phyloP scores from a whole-genome alignment of 53 echinoderm and acorn worm genomes.

The Glandiceps talaboti region DNA sequence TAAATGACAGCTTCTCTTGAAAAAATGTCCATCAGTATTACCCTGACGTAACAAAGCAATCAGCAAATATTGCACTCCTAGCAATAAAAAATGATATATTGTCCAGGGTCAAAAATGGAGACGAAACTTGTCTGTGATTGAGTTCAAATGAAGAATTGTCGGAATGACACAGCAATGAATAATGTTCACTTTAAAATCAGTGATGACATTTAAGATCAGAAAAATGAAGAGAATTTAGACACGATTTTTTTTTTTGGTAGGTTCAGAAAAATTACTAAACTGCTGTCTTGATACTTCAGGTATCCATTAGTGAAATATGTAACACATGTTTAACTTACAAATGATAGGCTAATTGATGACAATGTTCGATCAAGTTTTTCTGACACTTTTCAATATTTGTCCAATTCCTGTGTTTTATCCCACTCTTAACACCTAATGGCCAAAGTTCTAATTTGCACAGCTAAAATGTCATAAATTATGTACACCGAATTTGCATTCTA shows the following conservation, averaged over 20 bases:
- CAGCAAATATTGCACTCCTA: not conserved
- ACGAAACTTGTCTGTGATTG: not conserved
- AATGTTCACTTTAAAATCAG: no score
- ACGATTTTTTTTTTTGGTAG: no score
- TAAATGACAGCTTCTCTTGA: not conserved
- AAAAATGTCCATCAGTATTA: not conserved
- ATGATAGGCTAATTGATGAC: conserved; percentile 14
- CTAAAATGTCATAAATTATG: not conserved
- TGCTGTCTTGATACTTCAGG: no score
- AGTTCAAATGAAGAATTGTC: not conserved
- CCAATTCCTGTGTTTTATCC: not conserved
- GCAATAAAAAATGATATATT: not conserved
- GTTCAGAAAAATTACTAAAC: no score
- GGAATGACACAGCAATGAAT: not conserved
- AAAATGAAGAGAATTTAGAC: no score
- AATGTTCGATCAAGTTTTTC: not conserved
- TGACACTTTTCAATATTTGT: not conserved
- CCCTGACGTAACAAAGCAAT: not conserved
- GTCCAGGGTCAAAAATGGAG: not conserved
- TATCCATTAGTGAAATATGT: conserved; percentile 11
- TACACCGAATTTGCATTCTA: not conserved
- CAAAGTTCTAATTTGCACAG: not conserved
- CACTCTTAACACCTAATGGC: not conserved
- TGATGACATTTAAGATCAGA: no score
- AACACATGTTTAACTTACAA: conserved; percentile 21